Evolutionary conservation across 2,797 vertebrate genomes (phyloP), one percentile per base, ranked within the genome.

Genomic region (Phrynocephalus guinanensis): DNA sequence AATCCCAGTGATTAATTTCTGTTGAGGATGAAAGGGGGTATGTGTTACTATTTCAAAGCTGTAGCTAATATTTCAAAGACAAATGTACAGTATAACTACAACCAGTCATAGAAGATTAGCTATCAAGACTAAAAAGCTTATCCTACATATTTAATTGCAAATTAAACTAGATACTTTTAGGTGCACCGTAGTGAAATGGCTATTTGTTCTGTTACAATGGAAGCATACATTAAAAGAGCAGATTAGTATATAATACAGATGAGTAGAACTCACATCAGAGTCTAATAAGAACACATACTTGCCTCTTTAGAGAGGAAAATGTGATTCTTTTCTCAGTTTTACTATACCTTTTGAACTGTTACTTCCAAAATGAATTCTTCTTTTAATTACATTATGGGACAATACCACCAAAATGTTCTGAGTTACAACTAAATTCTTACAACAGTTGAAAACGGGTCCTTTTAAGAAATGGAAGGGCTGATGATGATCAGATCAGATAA

Each of bases 161-260:
- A 91, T 80, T 73, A 33, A 73, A 20, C 7, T 67, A 28, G 44
- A 44, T 38, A 3, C 85, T 88, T 87, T 18, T 76, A 20, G 76
- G 33, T 81, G 84, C 75, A 77, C 1, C 0, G 0, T 71, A 85
- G 86, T 56, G 60, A 9, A 86, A 5, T 83, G 70, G 52, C 16
- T 50, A 30, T 87, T 89, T 83, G 10, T 89, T 91, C 68, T 48
- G 20, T 70, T 79, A 88, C 33, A 26, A 68, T 80, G 56, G 30
- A 92, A 88, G 87, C 3, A 1, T 11, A 91, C 82, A 5, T 3
- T 52, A 38, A 89, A 90, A 72, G 2, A 88, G 73, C 84, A 91
- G 87, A 88, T 90, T 24, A 88, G 73, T 6, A 33, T 78, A 84
- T 44, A 83, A 1, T 82, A 85, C 22, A 89, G 84, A 87, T 38